Evolutionary conservation across 2,113 vertebrate species (phyloP).

Genomic region (Oriolus oriolus): DNA sequence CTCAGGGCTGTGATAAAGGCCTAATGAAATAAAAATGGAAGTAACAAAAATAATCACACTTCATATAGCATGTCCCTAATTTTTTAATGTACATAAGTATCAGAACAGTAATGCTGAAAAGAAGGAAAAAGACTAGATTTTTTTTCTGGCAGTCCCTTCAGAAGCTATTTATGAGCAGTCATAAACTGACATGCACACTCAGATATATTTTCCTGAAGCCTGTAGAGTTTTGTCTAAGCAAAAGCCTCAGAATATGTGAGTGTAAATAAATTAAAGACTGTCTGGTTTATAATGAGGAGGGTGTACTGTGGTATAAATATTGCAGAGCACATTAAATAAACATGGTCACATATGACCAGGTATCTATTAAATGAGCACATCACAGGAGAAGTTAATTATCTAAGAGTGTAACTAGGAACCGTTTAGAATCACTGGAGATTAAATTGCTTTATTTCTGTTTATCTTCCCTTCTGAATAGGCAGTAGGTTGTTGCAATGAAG

Average conservation of each 20-base stretch:
- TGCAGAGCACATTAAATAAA: conserved; percentile 44
- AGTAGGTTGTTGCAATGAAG: neutral
- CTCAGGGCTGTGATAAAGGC: neutral
- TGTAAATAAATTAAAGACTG: neutral
- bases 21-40: neutral
- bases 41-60: neutral
- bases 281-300: conserved; percentile 13
- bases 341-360: conserved; percentile 42
- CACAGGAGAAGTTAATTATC: conserved; percentile 44
- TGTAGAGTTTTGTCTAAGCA: neutral
- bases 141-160: neutral
- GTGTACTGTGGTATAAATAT: conserved; percentile 9
- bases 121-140: neutral
- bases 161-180: neutral
- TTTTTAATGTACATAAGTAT: neutral
- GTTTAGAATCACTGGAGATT: conserved; percentile 16
- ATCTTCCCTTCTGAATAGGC: conserved; percentile 16
- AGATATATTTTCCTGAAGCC: conserved; percentile 2
- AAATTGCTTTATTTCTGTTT: conserved; percentile 44
- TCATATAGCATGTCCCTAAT: neutral
- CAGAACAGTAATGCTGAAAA: neutral
- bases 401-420: neutral
- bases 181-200: neutral
- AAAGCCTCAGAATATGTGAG: neutral
- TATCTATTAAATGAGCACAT: conserved; percentile 43